Evolutionary conservation across 2,888 invertebrate species (phyloP).

Genomic region (Syrista parreyssii): DNA sequence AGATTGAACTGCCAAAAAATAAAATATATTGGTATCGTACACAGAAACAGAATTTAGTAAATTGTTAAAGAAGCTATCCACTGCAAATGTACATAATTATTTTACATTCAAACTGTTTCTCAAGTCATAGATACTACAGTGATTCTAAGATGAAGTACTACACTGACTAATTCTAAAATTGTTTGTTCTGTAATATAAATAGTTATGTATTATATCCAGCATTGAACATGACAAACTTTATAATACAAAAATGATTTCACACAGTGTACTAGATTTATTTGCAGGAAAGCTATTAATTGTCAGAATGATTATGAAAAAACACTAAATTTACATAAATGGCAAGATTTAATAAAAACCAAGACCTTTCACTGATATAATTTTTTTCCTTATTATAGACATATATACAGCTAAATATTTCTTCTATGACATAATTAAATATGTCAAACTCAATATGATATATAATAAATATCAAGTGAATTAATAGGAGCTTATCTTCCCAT

Average conservation of each 20-base stretch:
- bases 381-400: background rate
- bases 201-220: background rate
- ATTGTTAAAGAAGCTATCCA: background rate
- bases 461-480: no score
- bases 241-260: background rate
- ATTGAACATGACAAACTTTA: background rate
- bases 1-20: constrained; percentile 76
- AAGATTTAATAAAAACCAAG: background rate
- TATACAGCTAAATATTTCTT: background rate
- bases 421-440: background rate
- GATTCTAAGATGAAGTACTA: background rate
- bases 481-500: background rate
- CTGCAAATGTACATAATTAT: background rate
- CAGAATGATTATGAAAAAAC: background rate
- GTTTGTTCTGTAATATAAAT: background rate
- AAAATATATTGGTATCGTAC: background rate
- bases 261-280: background rate
- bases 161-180: background rate
- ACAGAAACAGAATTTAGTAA: background rate
- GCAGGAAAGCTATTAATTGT: background rate
- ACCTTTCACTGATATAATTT: background rate
- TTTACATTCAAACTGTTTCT: background rate
- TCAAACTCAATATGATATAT: background rate
- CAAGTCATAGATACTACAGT: background rate
- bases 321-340: background rate